Conservation (phyloP, 2,888 invertebrate genomes). For the Agrotis ipsilon region DNA sequence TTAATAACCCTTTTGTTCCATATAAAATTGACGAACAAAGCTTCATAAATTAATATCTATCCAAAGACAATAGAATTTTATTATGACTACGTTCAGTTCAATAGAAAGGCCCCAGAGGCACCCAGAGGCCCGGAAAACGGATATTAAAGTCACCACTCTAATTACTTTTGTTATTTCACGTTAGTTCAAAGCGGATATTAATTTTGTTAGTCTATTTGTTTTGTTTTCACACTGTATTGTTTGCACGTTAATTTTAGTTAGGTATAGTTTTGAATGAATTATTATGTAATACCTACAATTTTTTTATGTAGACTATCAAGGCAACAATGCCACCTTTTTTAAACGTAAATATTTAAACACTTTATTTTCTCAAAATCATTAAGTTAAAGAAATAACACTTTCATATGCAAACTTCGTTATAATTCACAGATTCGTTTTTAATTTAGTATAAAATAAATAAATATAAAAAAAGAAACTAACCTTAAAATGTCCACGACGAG, state of each 20-base stretch:
- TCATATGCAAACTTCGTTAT: neutral
- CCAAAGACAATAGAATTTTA: slow-evolving; percentile 31
- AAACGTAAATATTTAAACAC: too few species aligned
- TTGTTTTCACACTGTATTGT: slow-evolving; percentile 13
- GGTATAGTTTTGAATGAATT: too few species aligned
- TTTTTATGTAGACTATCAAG: too few species aligned
- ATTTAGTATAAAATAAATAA: neutral
- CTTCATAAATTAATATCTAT: slow-evolving; percentile 17
- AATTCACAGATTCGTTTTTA: neutral
- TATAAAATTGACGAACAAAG: neutral
- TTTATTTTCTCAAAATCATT: neutral
- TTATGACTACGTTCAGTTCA: slow-evolving; percentile 27
- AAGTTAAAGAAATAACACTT: neutral
- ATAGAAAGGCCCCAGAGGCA: slow-evolving; percentile 12
- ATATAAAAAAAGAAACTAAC: slow-evolving; percentile 54
- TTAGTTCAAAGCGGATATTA: slow-evolving; percentile 31
- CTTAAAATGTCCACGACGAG: slow-evolving; percentile 27
- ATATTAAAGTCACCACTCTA: slow-evolving; percentile 39
- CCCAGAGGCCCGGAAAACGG: slow-evolving; percentile 12
- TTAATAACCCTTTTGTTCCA: neutral
- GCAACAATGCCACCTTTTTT: too few species aligned
- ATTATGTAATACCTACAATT: too few species aligned
- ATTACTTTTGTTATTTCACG: slow-evolving; percentile 36
- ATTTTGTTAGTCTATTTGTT: slow-evolving; percentile 7
- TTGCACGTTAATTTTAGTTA: neutral